Evolutionary conservation across 2,888 invertebrate species (phyloP).

Genomic region (Acleris holmiana): DNA sequence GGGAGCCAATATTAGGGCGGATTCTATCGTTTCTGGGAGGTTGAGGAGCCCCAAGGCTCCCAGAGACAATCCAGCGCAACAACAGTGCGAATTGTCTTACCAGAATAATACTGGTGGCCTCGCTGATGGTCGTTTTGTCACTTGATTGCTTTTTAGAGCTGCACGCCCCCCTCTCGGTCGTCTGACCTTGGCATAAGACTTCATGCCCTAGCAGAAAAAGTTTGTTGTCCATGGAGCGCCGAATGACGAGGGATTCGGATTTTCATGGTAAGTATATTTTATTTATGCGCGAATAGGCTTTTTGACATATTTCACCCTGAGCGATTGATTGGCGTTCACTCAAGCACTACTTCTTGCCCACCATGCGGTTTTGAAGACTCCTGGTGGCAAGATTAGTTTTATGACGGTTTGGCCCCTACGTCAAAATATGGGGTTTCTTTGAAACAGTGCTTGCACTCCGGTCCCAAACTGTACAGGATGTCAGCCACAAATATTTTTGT

Average conservation of each 20-base stretch:
- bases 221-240: not conserved
- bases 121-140: not conserved
- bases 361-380: not conserved
- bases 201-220: not conserved
- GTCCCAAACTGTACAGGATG: not conserved
- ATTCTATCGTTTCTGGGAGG: too few species aligned
- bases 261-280: not conserved
- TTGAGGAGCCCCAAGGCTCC: too few species aligned
- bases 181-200: too few species aligned
- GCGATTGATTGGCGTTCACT: not conserved
- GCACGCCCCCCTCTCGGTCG: not conserved
- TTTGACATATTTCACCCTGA: not conserved
- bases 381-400: not conserved
- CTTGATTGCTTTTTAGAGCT: not conserved
- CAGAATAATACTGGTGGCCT: not conserved
- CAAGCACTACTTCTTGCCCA: not conserved
- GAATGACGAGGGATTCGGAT: not conserved
- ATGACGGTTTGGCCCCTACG: not conserved
- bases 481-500: slow-evolving; percentile 6
- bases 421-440: not conserved
- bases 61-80: not conserved
- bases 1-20: too few species aligned
- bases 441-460: not conserved
- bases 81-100: not conserved
- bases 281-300: not conserved